Conservation (phyloP, 1,140 invertebrate genomes). For the Neotoxoptera formosana region DNA sequence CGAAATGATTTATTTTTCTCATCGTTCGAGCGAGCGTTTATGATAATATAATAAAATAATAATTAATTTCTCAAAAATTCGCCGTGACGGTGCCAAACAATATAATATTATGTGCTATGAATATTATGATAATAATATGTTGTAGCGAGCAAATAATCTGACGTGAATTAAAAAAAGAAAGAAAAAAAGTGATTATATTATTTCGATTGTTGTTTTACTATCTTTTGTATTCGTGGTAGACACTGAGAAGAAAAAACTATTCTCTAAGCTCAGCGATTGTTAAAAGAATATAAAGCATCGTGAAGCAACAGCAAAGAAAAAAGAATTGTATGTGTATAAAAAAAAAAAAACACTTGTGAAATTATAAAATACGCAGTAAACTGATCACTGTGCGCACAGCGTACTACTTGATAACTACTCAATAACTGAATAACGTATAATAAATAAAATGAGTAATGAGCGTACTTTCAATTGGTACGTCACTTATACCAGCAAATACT, state of each 20-base stretch:
- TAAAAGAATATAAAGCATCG: background rate
- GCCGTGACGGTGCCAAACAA: background rate
- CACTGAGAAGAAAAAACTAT: background rate
- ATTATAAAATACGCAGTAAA: conserved; percentile 22
- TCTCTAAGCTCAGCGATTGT: background rate
- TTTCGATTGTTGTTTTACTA: conserved; percentile 10
- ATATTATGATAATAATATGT: background rate
- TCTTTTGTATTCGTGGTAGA: background rate
- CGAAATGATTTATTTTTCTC: background rate
- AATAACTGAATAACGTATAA: background rate
- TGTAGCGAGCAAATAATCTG: background rate
- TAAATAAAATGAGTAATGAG: background rate
- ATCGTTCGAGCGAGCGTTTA: background rate
- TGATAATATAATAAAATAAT: background rate
- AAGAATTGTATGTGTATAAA: background rate
- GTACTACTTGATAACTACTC: background rate
- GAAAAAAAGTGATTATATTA: background rate
- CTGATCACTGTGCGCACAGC: background rate
- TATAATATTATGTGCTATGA: background rate
- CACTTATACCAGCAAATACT: background rate
- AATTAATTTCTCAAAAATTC: background rate
- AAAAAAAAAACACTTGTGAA: conserved; percentile 17
- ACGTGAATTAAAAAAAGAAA: background rate
- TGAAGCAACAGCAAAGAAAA: background rate
- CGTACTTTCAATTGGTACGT: conserved; percentile 9